These are phyloP conservation scores for Callipepla californica DNA, from an alignment of 2,113 vertebrate species.

Conservation along the genomic window DNA sequence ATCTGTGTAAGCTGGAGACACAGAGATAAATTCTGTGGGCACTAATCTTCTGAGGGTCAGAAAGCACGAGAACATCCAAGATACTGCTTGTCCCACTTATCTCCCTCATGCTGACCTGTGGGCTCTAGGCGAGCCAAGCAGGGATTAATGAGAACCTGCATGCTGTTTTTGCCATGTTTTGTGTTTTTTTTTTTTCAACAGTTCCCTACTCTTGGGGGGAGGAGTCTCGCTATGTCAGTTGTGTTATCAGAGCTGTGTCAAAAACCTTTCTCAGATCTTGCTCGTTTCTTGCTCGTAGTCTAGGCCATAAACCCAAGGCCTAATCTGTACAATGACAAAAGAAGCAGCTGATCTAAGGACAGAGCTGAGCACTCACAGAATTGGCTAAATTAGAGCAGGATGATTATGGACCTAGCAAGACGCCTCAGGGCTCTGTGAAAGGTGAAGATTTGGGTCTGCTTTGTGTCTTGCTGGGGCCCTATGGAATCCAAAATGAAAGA, in stretches of 20 bases:
- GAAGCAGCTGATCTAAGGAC: neutral
- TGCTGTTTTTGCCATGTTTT: neutral
- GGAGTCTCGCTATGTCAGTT: neutral
- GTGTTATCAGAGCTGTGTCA: neutral
- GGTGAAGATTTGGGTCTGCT: neutral
- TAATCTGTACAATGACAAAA: neutral
- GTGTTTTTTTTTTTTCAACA: neutral
- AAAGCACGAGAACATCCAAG: neutral
- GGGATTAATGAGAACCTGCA: neutral
- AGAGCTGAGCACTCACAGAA: neutral
- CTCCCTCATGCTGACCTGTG: neutral
- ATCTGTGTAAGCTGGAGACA: neutral
- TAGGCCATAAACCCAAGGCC: neutral
- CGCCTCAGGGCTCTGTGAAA: neutral
- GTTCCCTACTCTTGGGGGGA: neutral
- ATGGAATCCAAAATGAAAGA: neutral
- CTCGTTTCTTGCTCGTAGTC: neutral
- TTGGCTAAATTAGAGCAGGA: accelerated
- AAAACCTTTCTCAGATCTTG: neutral
- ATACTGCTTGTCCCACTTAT: neutral
- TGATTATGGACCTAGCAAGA: neutral
- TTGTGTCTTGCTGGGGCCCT: neutral
- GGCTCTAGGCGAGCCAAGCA: neutral
- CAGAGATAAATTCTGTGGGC: neutral
- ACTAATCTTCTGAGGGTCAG: neutral